Evolutionary conservation across 2,888 invertebrate genomes (phyloP), one percentile per base, ranked within the genome.

Genomic region (Coleophora flavipennella): DNA sequence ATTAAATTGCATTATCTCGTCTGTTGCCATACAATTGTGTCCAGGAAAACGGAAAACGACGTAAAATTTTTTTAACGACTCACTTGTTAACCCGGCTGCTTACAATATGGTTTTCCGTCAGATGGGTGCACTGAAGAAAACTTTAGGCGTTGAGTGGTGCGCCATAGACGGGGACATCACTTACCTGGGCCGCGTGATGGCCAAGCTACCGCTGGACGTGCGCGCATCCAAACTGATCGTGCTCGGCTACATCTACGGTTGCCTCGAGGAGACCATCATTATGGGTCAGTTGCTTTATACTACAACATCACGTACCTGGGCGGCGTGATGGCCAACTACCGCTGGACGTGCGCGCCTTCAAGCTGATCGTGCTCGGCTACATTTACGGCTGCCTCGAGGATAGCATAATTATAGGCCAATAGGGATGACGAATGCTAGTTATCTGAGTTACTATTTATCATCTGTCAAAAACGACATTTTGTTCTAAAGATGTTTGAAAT

Each of bases 231-330:
- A 96, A 59, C 78, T 98, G 9, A 92, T 98, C 41, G 84, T 95
- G 42, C 77, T 97, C 2, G 97, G 97, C 0, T 90, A 95, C 59
- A 89, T 94, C 37, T 97, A 92, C 59, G 94, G 94, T 39, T 89
- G 94, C 32, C 72, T 97, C 8, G 91, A 93, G 8, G 97, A 97
- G 46, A 85, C 92, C 12, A 87, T 97, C 39, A 91, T 96, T 39
- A 97, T 98, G 74, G 95, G 85, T 85, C 49, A 53, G 27, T 29
- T 9, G 29, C 4, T 9, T 29, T n/a, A 35, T 45, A 20, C 3
- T 20, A n/a, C n/a, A n/a, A 96, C 48, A 60, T 98, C 34, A 97
- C 97, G 0, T 92, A 91, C 67, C 75, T 97, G 50, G 98, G 98
- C 0, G 85, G 86, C 8, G 86, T 97, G 0, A 92, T 97, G 91